Conservation (phyloP, 2,113 vertebrate genomes). For the Tamias sibiricus region DNA sequence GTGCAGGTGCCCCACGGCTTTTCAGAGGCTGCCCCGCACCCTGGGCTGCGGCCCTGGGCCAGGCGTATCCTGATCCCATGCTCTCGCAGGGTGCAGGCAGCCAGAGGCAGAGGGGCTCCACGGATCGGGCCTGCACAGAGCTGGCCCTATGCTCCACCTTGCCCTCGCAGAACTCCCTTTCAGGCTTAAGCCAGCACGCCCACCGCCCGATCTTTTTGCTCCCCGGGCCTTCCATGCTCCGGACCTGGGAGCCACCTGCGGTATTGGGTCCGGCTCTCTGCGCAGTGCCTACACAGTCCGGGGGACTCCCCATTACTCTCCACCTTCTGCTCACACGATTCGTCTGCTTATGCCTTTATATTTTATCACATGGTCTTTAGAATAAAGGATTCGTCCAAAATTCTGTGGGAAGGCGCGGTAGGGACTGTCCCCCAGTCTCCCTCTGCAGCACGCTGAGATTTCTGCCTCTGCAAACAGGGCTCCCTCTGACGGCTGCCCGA, state of each 20-base stretch:
- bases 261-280: background rate
- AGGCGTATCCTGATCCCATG: too few species aligned
- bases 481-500: background rate
- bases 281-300: background rate
- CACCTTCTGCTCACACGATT: fast-evolving
- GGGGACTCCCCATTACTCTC: background rate
- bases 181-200: background rate
- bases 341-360: fast-evolving
- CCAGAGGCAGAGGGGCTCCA: background rate
- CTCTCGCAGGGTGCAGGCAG: fast-evolving
- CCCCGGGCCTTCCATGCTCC: fast-evolving
- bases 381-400: background rate
- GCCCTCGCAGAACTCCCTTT: background rate
- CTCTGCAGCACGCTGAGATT: background rate
- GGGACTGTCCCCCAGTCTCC: too few species aligned
- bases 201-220: fast-evolving
- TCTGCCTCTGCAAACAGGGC: background rate
- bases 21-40: too few species aligned
- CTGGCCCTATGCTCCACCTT: fast-evolving
- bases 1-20: background rate
- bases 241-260: too few species aligned
- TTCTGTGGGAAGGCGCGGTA: fast-evolving
- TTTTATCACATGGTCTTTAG: background rate
- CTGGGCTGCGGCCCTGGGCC: too few species aligned
- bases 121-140: fast-evolving